phyloP scores from a whole-genome alignment of 2,113 vertebrate genomes.

The Pluvialis apricaria region DNA sequence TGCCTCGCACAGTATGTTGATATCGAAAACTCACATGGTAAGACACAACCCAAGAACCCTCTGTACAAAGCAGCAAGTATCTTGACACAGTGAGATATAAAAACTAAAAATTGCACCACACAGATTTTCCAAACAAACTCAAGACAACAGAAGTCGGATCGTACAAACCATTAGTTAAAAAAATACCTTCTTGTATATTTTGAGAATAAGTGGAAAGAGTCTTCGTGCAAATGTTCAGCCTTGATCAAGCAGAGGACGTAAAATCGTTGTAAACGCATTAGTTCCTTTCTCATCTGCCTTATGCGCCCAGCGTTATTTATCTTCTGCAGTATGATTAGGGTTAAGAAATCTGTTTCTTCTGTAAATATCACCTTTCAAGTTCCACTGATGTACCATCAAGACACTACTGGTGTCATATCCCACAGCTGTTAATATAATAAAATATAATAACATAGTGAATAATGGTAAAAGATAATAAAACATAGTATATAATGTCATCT shows the following conservation, averaged over 20 bases:
- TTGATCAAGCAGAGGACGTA: background rate
- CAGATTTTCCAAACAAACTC: conserved; percentile 45
- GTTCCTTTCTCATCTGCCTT: background rate
- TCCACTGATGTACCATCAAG: conserved; percentile 74
- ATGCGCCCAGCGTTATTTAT: background rate
- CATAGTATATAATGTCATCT: background rate
- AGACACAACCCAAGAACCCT: background rate
- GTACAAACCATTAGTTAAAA: conserved; percentile 71
- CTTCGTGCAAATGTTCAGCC: conserved; percentile 44
- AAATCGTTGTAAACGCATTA: background rate
- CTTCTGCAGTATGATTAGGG: conserved; percentile 27
- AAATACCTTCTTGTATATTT: conserved; percentile 70
- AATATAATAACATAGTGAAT: background rate
- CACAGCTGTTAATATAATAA: conserved; percentile 81
- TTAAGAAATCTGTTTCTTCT: conserved; percentile 40
- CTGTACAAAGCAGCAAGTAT: conserved; percentile 50
- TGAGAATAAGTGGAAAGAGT: conserved; percentile 65
- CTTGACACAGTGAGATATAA: conserved; percentile 23
- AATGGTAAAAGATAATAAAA: background rate
- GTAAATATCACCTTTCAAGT: background rate
- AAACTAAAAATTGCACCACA: conserved; percentile 54
- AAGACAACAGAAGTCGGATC: conserved; percentile 56
- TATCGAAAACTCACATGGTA: background rate
- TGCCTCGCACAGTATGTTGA: background rate
- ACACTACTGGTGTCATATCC: conserved; percentile 97